Evolutionary conservation across 2,113 vertebrate species (phyloP), one percentile per base, ranked within the genome.

Genomic region (Phylloscopus trochiloides): DNA sequence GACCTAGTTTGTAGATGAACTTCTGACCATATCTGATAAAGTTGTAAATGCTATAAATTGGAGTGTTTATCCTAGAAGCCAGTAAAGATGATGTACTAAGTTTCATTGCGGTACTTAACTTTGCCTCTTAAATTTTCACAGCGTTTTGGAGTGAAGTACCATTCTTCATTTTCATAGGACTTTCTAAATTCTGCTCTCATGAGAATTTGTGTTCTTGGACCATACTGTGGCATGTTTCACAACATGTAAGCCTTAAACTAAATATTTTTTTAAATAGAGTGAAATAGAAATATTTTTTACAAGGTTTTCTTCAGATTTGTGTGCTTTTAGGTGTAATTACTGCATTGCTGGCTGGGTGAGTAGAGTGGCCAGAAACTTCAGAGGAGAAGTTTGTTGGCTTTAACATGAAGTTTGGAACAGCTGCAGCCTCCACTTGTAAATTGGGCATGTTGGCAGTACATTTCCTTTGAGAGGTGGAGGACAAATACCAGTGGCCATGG

Each of bases 1-100:
- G 79, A 95, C 93, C 82, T 86, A 24, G 38, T 77, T 96, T 88
- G 67, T 59, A 82, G 68, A 66, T 93, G 84, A 95, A 95, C 83
- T 94, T 85, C 63, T 95, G 70, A 71, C 86, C 40, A 6, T 36
- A 7, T 40, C 32, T 13, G 83, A 89, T 93, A 94, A 79, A 4
- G 1, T 45, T 86, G 66, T 55, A 89, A 78, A 66, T 81, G 71
- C 57, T 28, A 9, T 93, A 59, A 92, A 77, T 67, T 45, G 47
- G n/a, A 79, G 45, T 3, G 2, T 94, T 94, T 90, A 67, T 93
- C 48, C 67, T 77, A 34, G 5, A 63, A 73, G 18, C 40, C 24
- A 50, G 51, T 77, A 67, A 77, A 86, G 59, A 59, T 45, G 24
- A 66, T 51, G 36, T 66, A 48, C 67, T 36, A 7, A 74, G 71